Conservation (phyloP, 2,888 invertebrate species). For the Stomorhina lunata region DNA sequence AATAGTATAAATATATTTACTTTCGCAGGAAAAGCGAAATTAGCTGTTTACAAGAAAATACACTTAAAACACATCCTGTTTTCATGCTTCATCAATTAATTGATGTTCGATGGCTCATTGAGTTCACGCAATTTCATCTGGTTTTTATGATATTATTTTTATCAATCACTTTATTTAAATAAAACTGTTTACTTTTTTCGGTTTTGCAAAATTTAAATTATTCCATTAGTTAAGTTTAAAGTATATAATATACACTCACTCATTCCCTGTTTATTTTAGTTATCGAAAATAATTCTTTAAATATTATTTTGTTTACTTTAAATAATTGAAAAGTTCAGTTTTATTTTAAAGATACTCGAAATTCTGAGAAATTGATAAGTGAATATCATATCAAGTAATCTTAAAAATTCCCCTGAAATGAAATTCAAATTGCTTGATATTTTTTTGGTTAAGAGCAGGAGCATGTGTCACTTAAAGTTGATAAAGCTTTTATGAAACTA, state of each 20-base stretch:
- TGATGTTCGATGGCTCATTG: conserved; percentile 33
- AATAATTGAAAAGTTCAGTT: conserved; percentile 46
- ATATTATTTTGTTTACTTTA: too few species aligned
- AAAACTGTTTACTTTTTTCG: background rate
- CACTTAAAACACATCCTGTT: conserved; percentile 58
- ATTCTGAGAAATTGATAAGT: too few species aligned
- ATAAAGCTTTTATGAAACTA: too few species aligned
- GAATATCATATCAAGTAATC: too few species aligned
- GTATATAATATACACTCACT: too few species aligned
- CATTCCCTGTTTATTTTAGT: too few species aligned
- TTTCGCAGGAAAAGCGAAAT: conserved; percentile 23
- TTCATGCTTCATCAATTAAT: conserved; percentile 52
- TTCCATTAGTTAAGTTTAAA: conserved; percentile 14
- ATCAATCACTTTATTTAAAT: background rate
- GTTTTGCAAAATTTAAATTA: conserved; percentile 14
- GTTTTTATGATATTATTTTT: background rate
- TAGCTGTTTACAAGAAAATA: conserved; percentile 53
- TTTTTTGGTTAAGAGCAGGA: too few species aligned
- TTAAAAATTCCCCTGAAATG: too few species aligned
- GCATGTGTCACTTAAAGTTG: too few species aligned
- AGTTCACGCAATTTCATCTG: conserved; percentile 25
- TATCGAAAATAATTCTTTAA: too few species aligned
- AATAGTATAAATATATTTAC: background rate
- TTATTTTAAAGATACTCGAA: too few species aligned
- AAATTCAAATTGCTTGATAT: too few species aligned